Evolutionary conservation across 64 coral and sea anemone species (phyloP), one percentile per base, ranked within the genome.

Genomic region (Dendrophyllia cribrosa): DNA sequence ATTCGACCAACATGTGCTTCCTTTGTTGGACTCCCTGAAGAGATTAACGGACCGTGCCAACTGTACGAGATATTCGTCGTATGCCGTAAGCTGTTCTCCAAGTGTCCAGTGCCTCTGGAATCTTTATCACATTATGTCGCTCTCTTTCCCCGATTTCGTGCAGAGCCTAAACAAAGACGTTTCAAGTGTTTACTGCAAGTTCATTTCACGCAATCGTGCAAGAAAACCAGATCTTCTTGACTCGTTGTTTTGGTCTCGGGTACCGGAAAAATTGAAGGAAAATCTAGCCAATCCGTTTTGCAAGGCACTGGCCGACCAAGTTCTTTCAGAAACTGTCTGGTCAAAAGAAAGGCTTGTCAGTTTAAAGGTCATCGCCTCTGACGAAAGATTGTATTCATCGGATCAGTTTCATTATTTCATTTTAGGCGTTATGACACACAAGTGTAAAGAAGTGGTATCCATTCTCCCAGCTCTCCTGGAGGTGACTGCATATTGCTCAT

Each of bases 81-180:
- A 50, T 21, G 13, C 44, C 17, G 16, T 6, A 83, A n/a, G 60
- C 50, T 67, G n/a, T 61, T 72, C 67, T 45, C 89, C 89, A 7
- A 83, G 43, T 62, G 53, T 91, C 6, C 11, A 13, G 3, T 91
- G 50, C 49, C 89, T 91, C 20, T 91, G 89, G 89, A 83, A 59
- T 64, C 44, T 83, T 2, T 64, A 83, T 45, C 1, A 17, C 44
- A 3, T 20, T 6, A 51, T 83, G 15, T 50, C 19, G 16, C 43
- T 15, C 0, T 0, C 20, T 48, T 44, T 21, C 45, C 43, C 80
- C n/a, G n/a, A n/a, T n/a, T n/a, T n/a, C n/a, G n/a, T n/a, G n/a
- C n/a, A n/a, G 66, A 50, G 16, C 9, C 61, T 68, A 9, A 0
- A 51, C 15, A n/a, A 51, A 1, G 80, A 67, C 2, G 64, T 83